Base-by-base conservation (phyloP, 2,113 vertebrate species). In the Diadophis punctatus region DNA sequence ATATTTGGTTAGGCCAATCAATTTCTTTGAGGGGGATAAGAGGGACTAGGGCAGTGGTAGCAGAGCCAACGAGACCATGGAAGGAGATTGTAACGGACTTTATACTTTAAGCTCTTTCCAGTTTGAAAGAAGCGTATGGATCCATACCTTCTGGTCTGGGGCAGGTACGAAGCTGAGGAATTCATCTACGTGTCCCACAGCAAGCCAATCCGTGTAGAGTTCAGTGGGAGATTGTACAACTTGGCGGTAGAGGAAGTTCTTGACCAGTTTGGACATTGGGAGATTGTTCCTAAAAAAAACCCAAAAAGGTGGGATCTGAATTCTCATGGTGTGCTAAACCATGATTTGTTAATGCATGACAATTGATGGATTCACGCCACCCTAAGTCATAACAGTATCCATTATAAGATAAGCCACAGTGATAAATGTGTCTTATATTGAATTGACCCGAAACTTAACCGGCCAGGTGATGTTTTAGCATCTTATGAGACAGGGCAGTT, bases 151-250 rank as follows among this genome's bases (percentile, higher is more conserved):
- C 94, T 96, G 97, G 93, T 99, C 97, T 0, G 97, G 96, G 0
- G 99, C 97, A 0, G 99, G 99, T 56, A 99, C 98, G 1, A 99
- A 99, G 55, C 96, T 98, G 98, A 99, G 97, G 96, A 99, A 99
- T 93, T 99, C 99, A 0, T 99, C 99, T 8, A 99, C 97, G 0
- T 99, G 99, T 74, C 99, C 99, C 80, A 99, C 99, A 0, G 0
- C 0, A 16, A 99, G 97, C 99, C 99, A 99, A 94, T 99, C 98
- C 0, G 99, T 98, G 93, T 98, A 99, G 0, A 99, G 95, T 86
- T 99, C 98, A 10, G 99, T 93, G 0, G 99, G 99, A 0, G 97
- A 96, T 97, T 99, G 99, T 90, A 99, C 98, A 92, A 96, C 96
- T 97, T 99, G 99, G 68, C 99, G 98, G 27, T 96, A 95, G 86